These are phyloP conservation scores for Saturnia pavonia DNA, from an alignment of 2,888 invertebrate species.

Conservation along the genomic window DNA sequence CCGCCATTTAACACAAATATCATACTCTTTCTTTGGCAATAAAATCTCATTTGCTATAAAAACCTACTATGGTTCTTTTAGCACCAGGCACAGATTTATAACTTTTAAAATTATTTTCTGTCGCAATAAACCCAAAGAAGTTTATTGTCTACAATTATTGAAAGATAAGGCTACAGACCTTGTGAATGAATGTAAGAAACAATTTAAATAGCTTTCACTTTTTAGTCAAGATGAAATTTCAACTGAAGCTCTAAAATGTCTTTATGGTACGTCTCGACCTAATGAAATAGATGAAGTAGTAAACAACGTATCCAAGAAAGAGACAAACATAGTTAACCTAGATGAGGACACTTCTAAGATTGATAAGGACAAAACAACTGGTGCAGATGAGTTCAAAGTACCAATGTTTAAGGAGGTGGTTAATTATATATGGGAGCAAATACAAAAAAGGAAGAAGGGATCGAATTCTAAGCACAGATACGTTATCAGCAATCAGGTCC, in stretches of 20 bases:
- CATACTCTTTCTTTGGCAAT: too few species aligned
- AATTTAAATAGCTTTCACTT: background rate
- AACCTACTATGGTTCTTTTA: too few species aligned
- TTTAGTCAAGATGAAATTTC: slow-evolving; percentile 88
- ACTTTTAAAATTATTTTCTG: too few species aligned
- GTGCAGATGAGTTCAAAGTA: slow-evolving; percentile 68
- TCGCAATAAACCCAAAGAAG: too few species aligned
- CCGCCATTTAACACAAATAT: too few species aligned
- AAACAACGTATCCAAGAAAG: slow-evolving; percentile 70
- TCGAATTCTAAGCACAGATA: slow-evolving; percentile 81
- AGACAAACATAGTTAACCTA: slow-evolving; percentile 52
- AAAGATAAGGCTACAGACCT: too few species aligned
- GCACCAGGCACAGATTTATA: too few species aligned
- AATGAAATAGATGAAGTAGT: slow-evolving; percentile 75
- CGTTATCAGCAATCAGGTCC: slow-evolving; percentile 84
- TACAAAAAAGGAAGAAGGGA: slow-evolving; percentile 82
- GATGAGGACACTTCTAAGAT: slow-evolving; percentile 69
- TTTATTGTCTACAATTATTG: too few species aligned
- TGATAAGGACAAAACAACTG: slow-evolving; percentile 56
- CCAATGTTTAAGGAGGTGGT: slow-evolving; percentile 89
- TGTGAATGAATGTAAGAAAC: background rate
- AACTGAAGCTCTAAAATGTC: slow-evolving; percentile 86
- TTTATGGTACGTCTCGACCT: slow-evolving; percentile 86
- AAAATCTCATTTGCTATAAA: too few species aligned
- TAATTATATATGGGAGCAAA: slow-evolving; percentile 86